Evolutionary conservation across 2,797 vertebrate genomes (phyloP).

Genomic region (Iguana delicatissima): DNA sequence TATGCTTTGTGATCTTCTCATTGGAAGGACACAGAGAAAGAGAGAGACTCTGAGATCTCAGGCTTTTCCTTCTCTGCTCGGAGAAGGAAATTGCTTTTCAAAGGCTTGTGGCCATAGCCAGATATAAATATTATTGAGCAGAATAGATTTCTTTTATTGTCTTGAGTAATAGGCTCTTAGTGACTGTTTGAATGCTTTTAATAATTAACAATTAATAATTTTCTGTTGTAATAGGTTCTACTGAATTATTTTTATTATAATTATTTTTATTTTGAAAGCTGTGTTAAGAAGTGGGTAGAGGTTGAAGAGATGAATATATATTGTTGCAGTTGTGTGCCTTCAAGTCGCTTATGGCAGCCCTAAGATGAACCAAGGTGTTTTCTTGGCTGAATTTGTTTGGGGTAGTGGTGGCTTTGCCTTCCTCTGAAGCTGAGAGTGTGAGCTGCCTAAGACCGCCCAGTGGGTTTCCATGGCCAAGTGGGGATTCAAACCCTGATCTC

Average conservation of each 20-base stretch:
- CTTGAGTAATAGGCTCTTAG: background rate
- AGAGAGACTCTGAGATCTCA: background rate
- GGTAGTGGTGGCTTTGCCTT: too few relatives aligned
- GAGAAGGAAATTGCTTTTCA: background rate
- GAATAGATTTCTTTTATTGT: background rate
- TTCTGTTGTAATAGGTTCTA: background rate
- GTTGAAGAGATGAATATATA: background rate
- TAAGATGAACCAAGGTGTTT: too few relatives aligned
- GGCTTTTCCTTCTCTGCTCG: background rate
- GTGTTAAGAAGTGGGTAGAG: background rate
- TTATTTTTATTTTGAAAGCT: background rate
- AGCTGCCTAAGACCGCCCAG: too few relatives aligned
- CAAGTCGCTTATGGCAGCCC: too few relatives aligned
- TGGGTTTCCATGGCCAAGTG: too few relatives aligned
- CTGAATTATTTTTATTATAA: background rate
- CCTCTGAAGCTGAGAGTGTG: too few relatives aligned
- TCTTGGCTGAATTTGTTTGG: too few relatives aligned
- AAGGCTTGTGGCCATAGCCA: background rate
- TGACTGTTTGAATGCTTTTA: background rate
- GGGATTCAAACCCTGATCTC: too few relatives aligned
- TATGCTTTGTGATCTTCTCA: background rate
- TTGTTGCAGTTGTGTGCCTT: too few relatives aligned
- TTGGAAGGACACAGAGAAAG: background rate
- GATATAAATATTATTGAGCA: background rate
- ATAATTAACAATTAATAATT: background rate